phyloP scores from a whole-genome alignment of 2,888 invertebrate genomes.

The Ormyrus pomaceus region DNA sequence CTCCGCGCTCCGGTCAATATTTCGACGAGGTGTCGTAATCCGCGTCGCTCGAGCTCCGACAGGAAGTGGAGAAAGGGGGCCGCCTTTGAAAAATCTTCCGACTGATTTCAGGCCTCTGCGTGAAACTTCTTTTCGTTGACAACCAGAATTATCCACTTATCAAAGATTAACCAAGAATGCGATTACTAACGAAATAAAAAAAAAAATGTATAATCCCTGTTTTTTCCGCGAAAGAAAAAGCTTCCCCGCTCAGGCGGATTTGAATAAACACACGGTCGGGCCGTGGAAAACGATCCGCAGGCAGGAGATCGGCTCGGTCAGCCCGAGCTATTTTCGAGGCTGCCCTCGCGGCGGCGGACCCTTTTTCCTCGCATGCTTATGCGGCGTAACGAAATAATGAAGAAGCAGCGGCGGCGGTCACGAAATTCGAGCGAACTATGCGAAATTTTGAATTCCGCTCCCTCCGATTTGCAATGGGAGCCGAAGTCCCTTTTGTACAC shows the following conservation, averaged over 20 bases:
- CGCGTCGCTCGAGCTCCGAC: neutral
- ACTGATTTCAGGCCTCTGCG: no score
- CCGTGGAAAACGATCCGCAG: no score
- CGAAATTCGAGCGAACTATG: slow-evolving; percentile 24
- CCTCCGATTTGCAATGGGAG: neutral
- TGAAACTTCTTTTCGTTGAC: no score
- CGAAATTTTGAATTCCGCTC: slow-evolving; percentile 21
- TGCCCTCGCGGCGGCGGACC: slow-evolving; percentile 54
- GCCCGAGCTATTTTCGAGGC: slow-evolving; percentile 69
- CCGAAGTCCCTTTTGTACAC: neutral
- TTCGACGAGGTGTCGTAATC: slow-evolving; percentile 40
- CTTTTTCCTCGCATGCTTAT: slow-evolving; percentile 61
- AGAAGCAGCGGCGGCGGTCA: slow-evolving; percentile 51
- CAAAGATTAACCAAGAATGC: no score
- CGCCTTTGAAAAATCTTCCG: no score
- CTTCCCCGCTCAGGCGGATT: no score
- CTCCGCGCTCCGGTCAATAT: slow-evolving; percentile 27
- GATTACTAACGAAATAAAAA: no score
- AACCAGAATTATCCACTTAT: no score
- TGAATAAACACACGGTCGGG: no score
- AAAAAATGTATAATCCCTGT: no score
- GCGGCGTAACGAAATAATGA: slow-evolving; percentile 67
- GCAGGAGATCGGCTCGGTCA: neutral
- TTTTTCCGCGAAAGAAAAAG: no score
- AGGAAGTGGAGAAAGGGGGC: no score